Evolutionary conservation across 2,113 vertebrate genomes (phyloP).

Genomic region (Lutjanus erythropterus): DNA sequence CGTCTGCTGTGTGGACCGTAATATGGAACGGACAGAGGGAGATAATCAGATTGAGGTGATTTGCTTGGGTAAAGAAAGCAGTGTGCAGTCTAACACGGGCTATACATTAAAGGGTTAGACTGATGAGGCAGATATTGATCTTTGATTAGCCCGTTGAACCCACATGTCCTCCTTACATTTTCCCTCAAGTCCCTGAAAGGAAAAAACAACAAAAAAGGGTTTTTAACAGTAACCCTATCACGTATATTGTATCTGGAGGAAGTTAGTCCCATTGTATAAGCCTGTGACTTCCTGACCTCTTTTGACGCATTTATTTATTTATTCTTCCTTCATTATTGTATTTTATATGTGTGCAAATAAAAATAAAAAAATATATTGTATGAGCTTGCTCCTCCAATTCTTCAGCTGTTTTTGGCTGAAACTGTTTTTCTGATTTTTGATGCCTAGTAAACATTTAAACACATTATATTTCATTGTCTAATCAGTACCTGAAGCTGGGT

Average conservation of each 20-base stretch:
- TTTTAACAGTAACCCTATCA: too few relatives aligned
- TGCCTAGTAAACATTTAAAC: background rate
- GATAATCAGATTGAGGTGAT: constrained; percentile 40
- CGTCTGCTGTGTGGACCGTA: constrained; percentile 41
- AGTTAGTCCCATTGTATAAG: too few relatives aligned
- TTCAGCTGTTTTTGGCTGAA: background rate
- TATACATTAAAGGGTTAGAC: constrained; percentile 11
- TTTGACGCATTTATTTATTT: too few relatives aligned
- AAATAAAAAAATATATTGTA: too few relatives aligned
- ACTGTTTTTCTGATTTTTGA: background rate
- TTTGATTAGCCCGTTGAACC: constrained; percentile 7
- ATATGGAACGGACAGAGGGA: constrained; percentile 33
- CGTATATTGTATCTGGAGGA: too few relatives aligned
- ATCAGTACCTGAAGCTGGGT: background rate
- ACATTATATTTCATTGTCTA: background rate
- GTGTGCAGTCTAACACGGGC: background rate
- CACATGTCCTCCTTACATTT: background rate
- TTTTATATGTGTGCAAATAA: too few relatives aligned
- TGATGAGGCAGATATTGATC: constrained; percentile 18
- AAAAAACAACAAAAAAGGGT: background rate
- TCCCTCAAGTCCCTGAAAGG: background rate
- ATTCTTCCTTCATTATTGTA: too few relatives aligned
- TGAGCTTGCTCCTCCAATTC: background rate
- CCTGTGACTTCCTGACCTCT: too few relatives aligned
- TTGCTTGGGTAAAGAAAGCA: constrained; percentile 24